Evolutionary conservation across 2,888 invertebrate species (phyloP).

Genomic region (Limnephilus auricula): DNA sequence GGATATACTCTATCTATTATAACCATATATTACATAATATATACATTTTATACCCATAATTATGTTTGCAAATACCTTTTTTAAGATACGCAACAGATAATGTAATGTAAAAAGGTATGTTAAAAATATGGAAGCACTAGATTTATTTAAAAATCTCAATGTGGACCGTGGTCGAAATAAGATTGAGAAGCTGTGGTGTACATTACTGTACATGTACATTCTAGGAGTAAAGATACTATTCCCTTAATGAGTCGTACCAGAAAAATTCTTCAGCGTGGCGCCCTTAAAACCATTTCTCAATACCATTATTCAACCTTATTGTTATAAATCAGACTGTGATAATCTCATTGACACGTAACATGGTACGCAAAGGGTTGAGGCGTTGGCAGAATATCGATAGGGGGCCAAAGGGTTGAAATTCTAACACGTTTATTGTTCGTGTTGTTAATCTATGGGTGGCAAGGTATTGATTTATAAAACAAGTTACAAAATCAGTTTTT

Average conservation of each 20-base stretch:
- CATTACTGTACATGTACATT: background rate
- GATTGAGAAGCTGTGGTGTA: too few species aligned
- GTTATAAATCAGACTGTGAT: constrained; percentile 31
- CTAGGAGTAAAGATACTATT: background rate
- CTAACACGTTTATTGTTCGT: constrained; percentile 2
- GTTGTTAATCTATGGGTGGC: background rate
- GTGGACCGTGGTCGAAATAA: too few species aligned
- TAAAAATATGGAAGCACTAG: too few species aligned
- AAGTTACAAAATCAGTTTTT: background rate
- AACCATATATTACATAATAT: too few species aligned
- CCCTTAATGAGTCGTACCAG: background rate
- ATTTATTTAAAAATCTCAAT: too few species aligned
- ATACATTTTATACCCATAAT: too few species aligned
- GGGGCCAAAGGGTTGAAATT: constrained; percentile 46
- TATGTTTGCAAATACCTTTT: too few species aligned
- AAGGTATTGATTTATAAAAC: background rate
- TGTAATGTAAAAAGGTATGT: too few species aligned
- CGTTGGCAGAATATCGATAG: constrained; percentile 25
- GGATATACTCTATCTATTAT: too few species aligned
- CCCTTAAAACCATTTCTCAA: background rate
- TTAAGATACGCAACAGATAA: too few species aligned
- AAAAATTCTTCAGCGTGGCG: background rate
- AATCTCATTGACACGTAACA: constrained; percentile 37
- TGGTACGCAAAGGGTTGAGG: constrained; percentile 16
- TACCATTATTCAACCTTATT: constrained; percentile 26